phyloP scores from a whole-genome alignment of 1,140 invertebrate genomes.

The Gonatopus flavifemur region DNA sequence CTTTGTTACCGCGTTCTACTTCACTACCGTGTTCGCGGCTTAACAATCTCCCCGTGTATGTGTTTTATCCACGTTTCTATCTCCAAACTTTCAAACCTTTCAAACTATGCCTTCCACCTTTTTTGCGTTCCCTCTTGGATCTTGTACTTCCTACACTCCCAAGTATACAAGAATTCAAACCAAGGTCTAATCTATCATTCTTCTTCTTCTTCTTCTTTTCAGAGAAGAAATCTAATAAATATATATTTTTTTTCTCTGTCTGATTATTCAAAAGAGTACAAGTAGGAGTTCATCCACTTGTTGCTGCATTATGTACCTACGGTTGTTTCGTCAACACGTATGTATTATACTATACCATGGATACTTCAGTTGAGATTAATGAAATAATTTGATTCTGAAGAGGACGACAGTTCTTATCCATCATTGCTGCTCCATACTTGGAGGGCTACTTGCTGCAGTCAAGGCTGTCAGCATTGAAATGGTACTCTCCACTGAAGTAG shows the following conservation, averaged over 20 bases:
- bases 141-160: neutral
- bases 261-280: too few relatives aligned
- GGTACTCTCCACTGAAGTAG: slow-evolving; percentile 51
- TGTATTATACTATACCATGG: too few relatives aligned
- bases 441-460: slow-evolving; percentile 33
- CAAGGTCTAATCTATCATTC: slow-evolving; percentile 24
- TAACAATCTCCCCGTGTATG: too few relatives aligned
- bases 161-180: slow-evolving; percentile 3
- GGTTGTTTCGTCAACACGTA: too few relatives aligned
- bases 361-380: too few relatives aligned
- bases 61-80: slow-evolving; percentile 8
- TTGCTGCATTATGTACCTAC: too few relatives aligned
- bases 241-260: slow-evolving; percentile 15
- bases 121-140: too few relatives aligned
- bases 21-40: slow-evolving; percentile 19
- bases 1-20: slow-evolving; percentile 23
- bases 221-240: slow-evolving; percentile 25
- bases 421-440: too few relatives aligned
- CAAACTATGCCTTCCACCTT: too few relatives aligned
- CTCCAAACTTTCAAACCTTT: slow-evolving; percentile 26
- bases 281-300: slow-evolving; percentile 19
- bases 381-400: too few relatives aligned
- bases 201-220: neutral
- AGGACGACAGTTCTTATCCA: too few relatives aligned
- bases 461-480: slow-evolving; percentile 55